These are phyloP conservation scores for Sarcophilus harrisii DNA, from an alignment of 2,797 vertebrate species.

Conservation along the genomic window DNA sequence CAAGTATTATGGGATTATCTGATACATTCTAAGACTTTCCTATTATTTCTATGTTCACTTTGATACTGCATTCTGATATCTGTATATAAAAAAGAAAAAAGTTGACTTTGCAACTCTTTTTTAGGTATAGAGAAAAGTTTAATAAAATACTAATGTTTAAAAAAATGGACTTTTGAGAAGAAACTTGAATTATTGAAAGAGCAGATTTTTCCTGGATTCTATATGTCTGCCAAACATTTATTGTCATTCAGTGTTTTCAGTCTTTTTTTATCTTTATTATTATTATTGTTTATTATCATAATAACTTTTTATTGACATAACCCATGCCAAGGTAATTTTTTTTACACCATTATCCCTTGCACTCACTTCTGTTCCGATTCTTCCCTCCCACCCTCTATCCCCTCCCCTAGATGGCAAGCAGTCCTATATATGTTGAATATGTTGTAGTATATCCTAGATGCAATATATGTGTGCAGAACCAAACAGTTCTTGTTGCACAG, in stretches of 20 bases:
- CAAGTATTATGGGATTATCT: neutral
- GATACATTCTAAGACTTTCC: neutral
- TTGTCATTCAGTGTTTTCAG: neutral
- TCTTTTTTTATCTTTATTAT: no score
- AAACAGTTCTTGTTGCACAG: no score
- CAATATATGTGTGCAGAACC: no score
- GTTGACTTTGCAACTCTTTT: slow-evolving; percentile 23
- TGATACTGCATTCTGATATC: slow-evolving; percentile 21
- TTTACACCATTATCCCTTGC: no score
- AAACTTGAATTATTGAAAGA: neutral
- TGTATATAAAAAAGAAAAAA: neutral
- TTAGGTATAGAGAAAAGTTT: neutral
- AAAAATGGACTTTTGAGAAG: neutral
- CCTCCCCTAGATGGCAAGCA: no score
- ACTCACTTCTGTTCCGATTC: no score
- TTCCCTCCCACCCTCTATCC: no score
- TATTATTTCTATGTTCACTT: slow-evolving; percentile 10
- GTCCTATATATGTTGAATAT: no score
- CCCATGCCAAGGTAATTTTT: no score
- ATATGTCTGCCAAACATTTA: neutral
- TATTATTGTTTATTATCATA: no score
- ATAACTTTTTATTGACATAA: no score
- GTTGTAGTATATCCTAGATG: no score
- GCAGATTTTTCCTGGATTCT: neutral
- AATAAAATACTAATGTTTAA: neutral